Evolutionary conservation across 2,888 invertebrate species (phyloP).

Genomic region (Troides oblongomaculatus): DNA sequence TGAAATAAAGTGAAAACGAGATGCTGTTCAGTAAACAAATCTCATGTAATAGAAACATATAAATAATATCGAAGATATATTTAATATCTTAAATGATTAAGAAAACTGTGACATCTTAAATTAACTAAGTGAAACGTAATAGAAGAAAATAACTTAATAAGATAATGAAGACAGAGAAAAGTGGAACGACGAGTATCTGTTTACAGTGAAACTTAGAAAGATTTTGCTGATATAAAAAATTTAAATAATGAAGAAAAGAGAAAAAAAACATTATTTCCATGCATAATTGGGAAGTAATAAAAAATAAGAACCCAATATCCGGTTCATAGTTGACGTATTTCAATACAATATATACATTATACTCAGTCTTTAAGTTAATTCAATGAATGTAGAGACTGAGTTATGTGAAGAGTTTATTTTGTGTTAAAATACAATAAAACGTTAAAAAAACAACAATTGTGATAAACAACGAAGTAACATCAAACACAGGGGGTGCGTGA

Average conservation of each 20-base stretch:
- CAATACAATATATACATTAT: neutral
- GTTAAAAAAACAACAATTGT: neutral
- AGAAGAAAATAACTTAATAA: no score
- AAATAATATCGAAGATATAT: no score
- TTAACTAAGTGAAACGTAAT: no score
- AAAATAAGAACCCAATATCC: neutral
- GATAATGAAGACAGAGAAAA: no score
- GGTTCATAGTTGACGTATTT: neutral
- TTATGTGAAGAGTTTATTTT: neutral
- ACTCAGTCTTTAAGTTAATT: neutral
- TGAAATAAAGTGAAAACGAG: neutral
- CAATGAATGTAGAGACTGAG: neutral
- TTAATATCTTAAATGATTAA: no score
- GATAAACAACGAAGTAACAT: constrained; percentile 7
- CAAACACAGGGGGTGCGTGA: constrained; percentile 14
- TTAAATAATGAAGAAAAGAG: neutral
- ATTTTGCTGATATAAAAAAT: no score
- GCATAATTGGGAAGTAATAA: neutral
- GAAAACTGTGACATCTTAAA: no score
- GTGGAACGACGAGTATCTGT: no score
- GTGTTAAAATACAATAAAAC: neutral
- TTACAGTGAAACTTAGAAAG: no score
- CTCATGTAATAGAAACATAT: no score
- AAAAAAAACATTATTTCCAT: neutral
- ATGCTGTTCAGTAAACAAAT: no score